These are phyloP conservation scores for Lathronympha strigana DNA, from an alignment of 2,888 invertebrate species.

Conservation along the genomic window DNA sequence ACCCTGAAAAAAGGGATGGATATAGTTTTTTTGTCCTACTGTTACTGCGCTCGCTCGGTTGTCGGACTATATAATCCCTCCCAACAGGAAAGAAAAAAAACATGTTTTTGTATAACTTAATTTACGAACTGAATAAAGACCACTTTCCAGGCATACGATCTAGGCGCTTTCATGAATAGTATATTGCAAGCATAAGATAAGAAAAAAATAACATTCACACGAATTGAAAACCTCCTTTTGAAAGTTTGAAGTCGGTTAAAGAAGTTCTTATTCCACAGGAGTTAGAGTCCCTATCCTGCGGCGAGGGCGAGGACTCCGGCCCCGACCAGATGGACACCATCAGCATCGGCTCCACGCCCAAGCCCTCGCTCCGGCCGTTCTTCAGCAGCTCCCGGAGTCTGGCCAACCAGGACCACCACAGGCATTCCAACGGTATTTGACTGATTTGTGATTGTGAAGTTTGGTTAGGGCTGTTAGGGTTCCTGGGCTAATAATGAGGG, in stretches of 20 bases:
- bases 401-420: conserved; percentile 80
- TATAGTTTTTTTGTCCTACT: too few relatives aligned
- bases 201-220: too few relatives aligned
- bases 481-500: conserved; percentile 50
- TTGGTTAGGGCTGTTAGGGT: conserved; percentile 32
- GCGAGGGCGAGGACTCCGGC: conserved; percentile 94
- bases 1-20: too few relatives aligned
- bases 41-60: too few relatives aligned
- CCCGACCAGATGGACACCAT: conserved; percentile 96
- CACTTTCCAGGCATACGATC: too few relatives aligned
- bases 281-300: conserved; percentile 95
- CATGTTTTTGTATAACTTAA: too few relatives aligned
- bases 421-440: conserved; percentile 76
- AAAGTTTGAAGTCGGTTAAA: neutral
- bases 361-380: conserved; percentile 97
- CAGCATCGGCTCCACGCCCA: conserved; percentile 98
- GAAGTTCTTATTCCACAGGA: conserved; percentile 86
- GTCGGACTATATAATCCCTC: too few relatives aligned
- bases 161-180: too few relatives aligned
- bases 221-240: too few relatives aligned
- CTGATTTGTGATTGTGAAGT: neutral
- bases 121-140: too few relatives aligned
- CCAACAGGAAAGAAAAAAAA: too few relatives aligned
- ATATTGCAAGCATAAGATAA: neutral
- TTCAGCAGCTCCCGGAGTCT: conserved; percentile 96